Conservation (phyloP, 2,113 vertebrate species). For the Bungarus multicinctus region DNA sequence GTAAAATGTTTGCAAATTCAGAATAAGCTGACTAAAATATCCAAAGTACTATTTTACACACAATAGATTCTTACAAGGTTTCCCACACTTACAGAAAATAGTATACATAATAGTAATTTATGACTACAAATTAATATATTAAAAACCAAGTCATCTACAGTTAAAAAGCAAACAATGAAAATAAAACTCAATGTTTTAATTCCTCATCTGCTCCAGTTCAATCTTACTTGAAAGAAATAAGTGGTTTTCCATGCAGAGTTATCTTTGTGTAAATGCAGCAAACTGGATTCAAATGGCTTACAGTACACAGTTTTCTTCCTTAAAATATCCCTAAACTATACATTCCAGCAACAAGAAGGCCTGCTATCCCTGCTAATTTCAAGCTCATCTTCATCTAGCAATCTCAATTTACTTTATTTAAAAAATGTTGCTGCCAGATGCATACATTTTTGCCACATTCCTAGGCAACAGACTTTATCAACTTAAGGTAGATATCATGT, state of each 20-base stretch:
- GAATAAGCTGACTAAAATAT: too few relatives aligned
- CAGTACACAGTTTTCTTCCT: neutral
- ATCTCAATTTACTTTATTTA: neutral
- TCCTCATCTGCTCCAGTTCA: too few relatives aligned
- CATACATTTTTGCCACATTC: neutral
- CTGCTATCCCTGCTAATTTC: neutral
- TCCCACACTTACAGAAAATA: fast-evolving
- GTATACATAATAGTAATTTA: fast-evolving
- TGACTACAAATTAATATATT: neutral
- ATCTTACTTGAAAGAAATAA: neutral
- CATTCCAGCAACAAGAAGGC: neutral
- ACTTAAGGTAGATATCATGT: neutral
- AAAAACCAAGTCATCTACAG: neutral
- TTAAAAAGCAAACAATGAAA: neutral
- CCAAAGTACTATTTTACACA: neutral
- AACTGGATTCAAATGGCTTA: fast-evolving
- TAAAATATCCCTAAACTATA: neutral
- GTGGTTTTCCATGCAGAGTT: fast-evolving
- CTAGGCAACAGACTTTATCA: neutral
- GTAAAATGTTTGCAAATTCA: neutral
- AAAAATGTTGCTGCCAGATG: neutral
- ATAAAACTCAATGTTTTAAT: neutral
- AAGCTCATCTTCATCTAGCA: neutral
- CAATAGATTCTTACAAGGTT: fast-evolving
- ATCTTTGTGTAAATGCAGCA: neutral